These are phyloP conservation scores for Myiopsitta monachus DNA, from an alignment of 2,113 vertebrate species.

Conservation along the genomic window DNA sequence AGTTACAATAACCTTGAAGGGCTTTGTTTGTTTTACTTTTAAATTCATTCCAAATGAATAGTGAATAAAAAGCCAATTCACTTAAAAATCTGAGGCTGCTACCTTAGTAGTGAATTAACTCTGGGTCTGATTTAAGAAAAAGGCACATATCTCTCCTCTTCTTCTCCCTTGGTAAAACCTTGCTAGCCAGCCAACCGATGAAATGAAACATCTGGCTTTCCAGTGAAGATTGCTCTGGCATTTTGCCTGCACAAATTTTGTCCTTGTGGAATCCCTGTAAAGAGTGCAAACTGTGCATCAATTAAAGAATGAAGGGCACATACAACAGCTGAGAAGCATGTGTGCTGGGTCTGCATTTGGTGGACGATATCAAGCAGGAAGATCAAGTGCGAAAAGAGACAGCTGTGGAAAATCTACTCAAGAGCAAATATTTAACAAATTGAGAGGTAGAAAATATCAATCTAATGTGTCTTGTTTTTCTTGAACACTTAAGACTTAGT, in stretches of 20 bases:
- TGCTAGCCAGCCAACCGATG: not conserved
- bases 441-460: not conserved
- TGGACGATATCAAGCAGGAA: conserved; percentile 18
- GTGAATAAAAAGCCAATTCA: not conserved
- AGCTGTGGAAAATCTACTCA: conserved; percentile 40
- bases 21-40: conserved; percentile 6
- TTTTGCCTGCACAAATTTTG: conserved; percentile 6
- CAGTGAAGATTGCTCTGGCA: conserved; percentile 34
- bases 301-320: conserved; percentile 60
- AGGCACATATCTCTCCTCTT: not conserved
- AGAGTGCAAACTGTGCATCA: conserved; percentile 55
- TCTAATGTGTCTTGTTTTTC: not conserved
- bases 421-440: conserved; percentile 47
- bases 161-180: not conserved
- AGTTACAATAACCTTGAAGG: not conserved
- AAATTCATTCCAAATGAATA: not conserved
- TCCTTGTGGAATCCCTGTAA: conserved; percentile 44
- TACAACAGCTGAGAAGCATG: conserved; percentile 32
- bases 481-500: not conserved
- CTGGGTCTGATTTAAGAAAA: not conserved
- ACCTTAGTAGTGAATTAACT: not conserved
- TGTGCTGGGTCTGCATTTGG: not conserved
- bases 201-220: conserved; percentile 41
- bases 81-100: not conserved
- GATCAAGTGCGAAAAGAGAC: conserved; percentile 16